Conservation (phyloP, 2,113 vertebrate genomes). For the Eidolon helvum region DNA sequence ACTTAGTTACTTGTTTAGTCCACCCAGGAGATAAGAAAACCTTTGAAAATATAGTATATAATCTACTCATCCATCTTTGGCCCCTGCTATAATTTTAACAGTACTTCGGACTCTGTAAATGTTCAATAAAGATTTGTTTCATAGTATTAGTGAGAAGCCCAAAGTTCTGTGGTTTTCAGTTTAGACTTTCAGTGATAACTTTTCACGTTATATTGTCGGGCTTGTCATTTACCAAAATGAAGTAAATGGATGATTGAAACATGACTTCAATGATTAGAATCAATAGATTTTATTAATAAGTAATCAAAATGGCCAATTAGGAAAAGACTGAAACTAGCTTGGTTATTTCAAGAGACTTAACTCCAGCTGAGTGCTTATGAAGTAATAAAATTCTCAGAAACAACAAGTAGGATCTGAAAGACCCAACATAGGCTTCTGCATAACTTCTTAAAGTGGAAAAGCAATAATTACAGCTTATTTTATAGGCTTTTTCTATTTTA, state of each 20-base stretch:
- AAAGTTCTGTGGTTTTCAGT: background rate
- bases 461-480: slow-evolving; percentile 36
- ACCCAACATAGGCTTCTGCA: background rate
- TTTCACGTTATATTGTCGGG: background rate
- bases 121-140: background rate
- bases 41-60: background rate
- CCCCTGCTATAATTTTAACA: background rate
- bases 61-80: background rate
- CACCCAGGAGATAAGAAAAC: background rate
- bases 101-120: background rate
- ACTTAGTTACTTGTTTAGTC: background rate
- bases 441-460: background rate
- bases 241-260: background rate
- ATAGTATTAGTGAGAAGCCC: background rate
- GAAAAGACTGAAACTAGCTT: background rate
- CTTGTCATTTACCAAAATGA: slow-evolving; percentile 34
- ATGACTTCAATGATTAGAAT: slow-evolving; percentile 1
- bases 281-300: slow-evolving; percentile 52
- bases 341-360: slow-evolving; percentile 47
- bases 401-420: slow-evolving; percentile 23
- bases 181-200: background rate
- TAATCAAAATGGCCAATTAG: slow-evolving; percentile 35
- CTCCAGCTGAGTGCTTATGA: slow-evolving; percentile 27
- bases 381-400: slow-evolving; percentile 41
- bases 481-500: background rate